Percentiles rank a stretch among this genome's conserved stretches.
These are phyloP conservation scores for Lutjanus campechanus DNA, from an alignment of 2,797 vertebrate species.

Conservation along the genomic window DNA sequence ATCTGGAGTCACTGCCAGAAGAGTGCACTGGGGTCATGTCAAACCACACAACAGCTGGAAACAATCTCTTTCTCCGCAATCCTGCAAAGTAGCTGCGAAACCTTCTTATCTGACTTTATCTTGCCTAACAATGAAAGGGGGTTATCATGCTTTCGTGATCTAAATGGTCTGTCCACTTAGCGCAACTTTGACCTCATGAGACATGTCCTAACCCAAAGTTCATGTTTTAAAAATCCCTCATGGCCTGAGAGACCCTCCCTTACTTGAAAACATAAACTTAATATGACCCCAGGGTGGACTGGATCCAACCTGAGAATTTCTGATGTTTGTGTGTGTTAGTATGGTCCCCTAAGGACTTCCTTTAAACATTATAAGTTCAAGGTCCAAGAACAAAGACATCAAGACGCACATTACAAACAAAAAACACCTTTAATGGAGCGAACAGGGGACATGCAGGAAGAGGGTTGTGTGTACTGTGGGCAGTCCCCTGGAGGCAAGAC, in stretches of 20 bases:
- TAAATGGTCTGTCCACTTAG: background rate
- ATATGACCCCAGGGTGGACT: conserved; percentile 20
- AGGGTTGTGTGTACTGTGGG: conserved; percentile 11
- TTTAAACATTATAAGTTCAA: conserved; percentile 25
- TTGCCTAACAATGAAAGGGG: background rate
- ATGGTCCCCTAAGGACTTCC: background rate
- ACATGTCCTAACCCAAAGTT: conserved; percentile 2
- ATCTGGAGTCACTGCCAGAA: background rate
- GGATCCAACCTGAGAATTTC: background rate
- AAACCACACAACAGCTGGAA: conserved; percentile 51
- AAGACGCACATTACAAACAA: conserved; percentile 41
- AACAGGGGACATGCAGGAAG: conserved; percentile 66
- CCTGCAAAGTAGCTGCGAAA: conserved; percentile 23
- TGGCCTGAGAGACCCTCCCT: background rate
- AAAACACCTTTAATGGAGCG: conserved; percentile 72
- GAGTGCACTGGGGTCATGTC: background rate
- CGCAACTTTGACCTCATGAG: background rate
- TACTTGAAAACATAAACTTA: conserved; percentile 38
- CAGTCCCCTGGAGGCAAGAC: conserved; percentile 22
- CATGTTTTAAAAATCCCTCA: conserved; percentile 16
- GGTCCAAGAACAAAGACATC: conserved; percentile 55
- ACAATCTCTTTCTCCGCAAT: conserved; percentile 24
- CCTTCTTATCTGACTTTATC: background rate
- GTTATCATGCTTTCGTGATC: background rate
- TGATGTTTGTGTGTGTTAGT: conserved; percentile 7